Evolutionary conservation across 2,113 vertebrate species (phyloP).

Genomic region (Podiceps cristatus): DNA sequence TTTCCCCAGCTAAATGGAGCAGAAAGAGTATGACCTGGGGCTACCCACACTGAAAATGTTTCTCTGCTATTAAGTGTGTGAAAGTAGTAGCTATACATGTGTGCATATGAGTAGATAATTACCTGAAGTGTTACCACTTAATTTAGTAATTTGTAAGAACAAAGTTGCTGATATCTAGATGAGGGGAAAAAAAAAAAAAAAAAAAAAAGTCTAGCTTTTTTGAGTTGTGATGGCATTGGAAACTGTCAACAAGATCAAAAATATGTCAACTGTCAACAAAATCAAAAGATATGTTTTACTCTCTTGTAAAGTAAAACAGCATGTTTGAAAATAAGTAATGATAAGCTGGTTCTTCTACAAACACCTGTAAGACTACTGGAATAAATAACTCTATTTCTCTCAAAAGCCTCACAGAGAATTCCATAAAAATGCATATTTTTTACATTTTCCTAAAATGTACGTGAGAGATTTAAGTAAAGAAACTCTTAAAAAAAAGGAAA

Average conservation of each 20-base stretch:
- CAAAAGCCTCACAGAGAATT: neutral
- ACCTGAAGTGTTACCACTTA: neutral
- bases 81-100: neutral
- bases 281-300: fast-evolving
- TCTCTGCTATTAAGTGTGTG: neutral
- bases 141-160: neutral
- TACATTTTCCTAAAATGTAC: neutral
- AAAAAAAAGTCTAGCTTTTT: neutral
- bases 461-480: neutral
- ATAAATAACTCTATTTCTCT: neutral
- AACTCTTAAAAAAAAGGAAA: neutral
- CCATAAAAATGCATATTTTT: neutral
- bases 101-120: neutral
- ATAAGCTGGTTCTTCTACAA: neutral
- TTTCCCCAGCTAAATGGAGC: neutral
- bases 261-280: neutral
- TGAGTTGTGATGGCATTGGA: neutral
- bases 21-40: neutral
- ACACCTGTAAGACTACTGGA: neutral
- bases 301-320: neutral
- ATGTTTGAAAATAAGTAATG: neutral
- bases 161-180: neutral
- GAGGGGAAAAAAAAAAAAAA: neutral
- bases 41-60: neutral
- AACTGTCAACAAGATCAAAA: neutral